phyloP scores from a whole-genome alignment of 2,797 vertebrate genomes.

The Leptatherina wallacei region DNA sequence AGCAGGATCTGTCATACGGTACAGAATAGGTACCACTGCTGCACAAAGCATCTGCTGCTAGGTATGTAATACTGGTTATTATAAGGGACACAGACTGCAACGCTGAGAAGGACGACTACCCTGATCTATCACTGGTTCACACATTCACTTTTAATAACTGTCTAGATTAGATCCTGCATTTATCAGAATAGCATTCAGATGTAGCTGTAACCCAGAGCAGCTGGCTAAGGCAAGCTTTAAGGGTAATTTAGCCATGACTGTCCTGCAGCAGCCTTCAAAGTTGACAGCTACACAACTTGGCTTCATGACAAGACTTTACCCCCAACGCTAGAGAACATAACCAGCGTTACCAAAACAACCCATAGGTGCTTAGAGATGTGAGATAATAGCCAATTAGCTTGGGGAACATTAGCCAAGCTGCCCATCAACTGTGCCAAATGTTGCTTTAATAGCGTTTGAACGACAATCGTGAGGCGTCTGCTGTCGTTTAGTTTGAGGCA shows the following conservation, averaged over 20 bases:
- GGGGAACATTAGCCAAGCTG: slow-evolving; percentile 54
- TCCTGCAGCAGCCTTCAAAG: slow-evolving; percentile 49
- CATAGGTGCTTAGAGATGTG: slow-evolving; percentile 12
- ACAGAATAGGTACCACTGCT: background rate
- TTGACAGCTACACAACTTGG: slow-evolving; percentile 58
- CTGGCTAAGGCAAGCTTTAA: slow-evolving; percentile 33
- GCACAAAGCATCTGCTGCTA: slow-evolving; percentile 21
- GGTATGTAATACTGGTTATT: background rate
- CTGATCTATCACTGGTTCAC: slow-evolving; percentile 1
- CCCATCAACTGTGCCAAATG: slow-evolving; percentile 47
- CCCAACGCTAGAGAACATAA: slow-evolving; percentile 27
- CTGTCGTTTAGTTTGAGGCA: background rate
- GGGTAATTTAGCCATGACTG: slow-evolving; percentile 36
- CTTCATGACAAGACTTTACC: slow-evolving; percentile 38
- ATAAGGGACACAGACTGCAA: background rate
- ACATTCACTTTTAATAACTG: background rate
- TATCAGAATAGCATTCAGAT: slow-evolving; percentile 37
- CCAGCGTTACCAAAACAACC: slow-evolving; percentile 46
- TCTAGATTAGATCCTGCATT: slow-evolving; percentile 31
- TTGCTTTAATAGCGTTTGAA: slow-evolving; percentile 36
- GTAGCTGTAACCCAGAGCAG: slow-evolving; percentile 25
- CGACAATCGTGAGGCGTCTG: background rate
- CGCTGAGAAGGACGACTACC: background rate
- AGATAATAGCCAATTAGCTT: slow-evolving; percentile 64
- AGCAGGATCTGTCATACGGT: background rate